Percentiles rank a stretch among this genome's conserved stretches.
phyloP scores from a whole-genome alignment of 1,140 invertebrate species.

The Leptonema lineaticorne region DNA sequence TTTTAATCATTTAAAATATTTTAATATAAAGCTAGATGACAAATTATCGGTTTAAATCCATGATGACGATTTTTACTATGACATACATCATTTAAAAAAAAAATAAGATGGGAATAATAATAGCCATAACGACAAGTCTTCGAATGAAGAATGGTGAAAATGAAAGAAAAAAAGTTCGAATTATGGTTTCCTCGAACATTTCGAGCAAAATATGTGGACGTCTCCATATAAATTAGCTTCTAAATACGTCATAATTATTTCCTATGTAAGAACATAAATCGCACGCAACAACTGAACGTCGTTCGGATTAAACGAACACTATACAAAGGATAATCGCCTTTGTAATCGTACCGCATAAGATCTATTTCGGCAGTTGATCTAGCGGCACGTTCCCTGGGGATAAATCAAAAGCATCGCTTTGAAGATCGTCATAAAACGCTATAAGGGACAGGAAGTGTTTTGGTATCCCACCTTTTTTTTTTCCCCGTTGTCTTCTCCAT shows the following conservation, averaged over 20 bases:
- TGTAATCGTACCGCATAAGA: neutral
- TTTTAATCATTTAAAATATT: no score
- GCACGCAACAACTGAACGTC: neutral
- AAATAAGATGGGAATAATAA: no score
- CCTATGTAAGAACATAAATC: slow-evolving; percentile 12
- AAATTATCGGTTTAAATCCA: no score
- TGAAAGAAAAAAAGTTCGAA: no score
- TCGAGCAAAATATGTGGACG: neutral
- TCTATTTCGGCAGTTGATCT: no score
- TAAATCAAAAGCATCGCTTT: slow-evolving; percentile 15
- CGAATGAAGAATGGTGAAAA: no score
- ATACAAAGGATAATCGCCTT: neutral
- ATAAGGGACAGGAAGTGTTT: slow-evolving; percentile 24
- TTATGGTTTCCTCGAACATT: neutral
- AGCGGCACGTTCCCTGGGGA: neutral
- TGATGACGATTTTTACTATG: no score
- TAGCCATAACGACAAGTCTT: no score
- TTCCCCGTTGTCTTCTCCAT: no score
- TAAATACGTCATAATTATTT: slow-evolving; percentile 30
- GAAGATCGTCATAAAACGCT: slow-evolving; percentile 21
- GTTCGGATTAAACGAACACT: neutral
- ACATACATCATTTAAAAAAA: no score
- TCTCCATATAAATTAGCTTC: slow-evolving; percentile 27
- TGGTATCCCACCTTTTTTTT: neutral
- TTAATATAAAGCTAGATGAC: no score